phyloP scores from a whole-genome alignment of 2,888 invertebrate species.

The Apeira syringaria region DNA sequence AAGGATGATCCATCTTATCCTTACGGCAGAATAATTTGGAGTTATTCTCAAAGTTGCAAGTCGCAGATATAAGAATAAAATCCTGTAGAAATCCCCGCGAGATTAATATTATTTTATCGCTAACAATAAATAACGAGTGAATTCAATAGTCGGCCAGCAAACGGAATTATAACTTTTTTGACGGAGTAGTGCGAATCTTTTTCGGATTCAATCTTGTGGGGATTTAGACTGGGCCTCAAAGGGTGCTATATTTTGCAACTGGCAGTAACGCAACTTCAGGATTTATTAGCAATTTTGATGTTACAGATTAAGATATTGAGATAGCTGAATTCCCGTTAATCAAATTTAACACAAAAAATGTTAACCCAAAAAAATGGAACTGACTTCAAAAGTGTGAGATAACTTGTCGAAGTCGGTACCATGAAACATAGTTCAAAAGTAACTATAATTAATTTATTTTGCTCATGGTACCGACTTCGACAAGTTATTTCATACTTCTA shows the following conservation, averaged over 20 bases:
- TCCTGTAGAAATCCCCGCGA: constrained; percentile 73
- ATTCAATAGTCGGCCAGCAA: constrained; percentile 73
- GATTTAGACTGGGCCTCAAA: constrained; percentile 71
- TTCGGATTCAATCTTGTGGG: constrained; percentile 73
- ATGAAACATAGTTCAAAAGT: too few species aligned
- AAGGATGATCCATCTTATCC: constrained; percentile 56
- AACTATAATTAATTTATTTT: too few species aligned
- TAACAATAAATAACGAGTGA: constrained; percentile 79
- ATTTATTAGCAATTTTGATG: too few species aligned
- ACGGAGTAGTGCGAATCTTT: constrained; percentile 72
- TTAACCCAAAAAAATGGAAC: too few species aligned
- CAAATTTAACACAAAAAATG: too few species aligned
- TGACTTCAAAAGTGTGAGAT: too few species aligned
- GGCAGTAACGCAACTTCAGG: constrained; percentile 35
- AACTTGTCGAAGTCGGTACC: too few species aligned
- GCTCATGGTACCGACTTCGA: too few species aligned
- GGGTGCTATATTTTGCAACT: constrained; percentile 44
- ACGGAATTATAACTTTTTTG: constrained; percentile 78
- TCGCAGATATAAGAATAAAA: constrained; percentile 75
- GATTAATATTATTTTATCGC: constrained; percentile 84
- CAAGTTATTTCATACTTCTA: too few species aligned
- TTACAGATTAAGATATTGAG: too few species aligned
- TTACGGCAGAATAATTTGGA: constrained; percentile 47
- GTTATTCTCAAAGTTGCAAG: constrained; percentile 69
- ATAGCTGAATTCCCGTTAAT: too few species aligned